These are phyloP conservation scores for Pseudanteris insignis DNA, from an alignment of 2,888 invertebrate genomes.

Conservation along the genomic window DNA sequence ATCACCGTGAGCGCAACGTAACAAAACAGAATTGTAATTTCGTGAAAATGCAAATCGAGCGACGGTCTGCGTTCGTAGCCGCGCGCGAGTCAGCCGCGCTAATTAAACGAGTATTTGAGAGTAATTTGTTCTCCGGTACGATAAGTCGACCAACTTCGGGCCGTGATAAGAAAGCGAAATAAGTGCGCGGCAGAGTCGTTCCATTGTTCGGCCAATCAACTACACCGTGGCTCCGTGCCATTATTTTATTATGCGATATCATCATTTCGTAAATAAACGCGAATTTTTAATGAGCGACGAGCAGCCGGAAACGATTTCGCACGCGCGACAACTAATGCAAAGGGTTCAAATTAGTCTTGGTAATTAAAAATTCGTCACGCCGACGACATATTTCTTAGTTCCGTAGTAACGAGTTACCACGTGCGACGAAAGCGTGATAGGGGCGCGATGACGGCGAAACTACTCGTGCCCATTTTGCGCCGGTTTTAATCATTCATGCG, in stretches of 20 bases:
- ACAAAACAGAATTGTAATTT: conserved; percentile 51
- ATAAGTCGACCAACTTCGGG: conserved; percentile 34
- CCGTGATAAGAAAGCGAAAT: conserved; percentile 28
- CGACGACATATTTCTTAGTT: conserved; percentile 24
- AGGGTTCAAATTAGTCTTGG: conserved; percentile 10
- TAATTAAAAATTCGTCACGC: conserved; percentile 21
- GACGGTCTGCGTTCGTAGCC: conserved; percentile 34
- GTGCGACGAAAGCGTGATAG: too few species aligned
- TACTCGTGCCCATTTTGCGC: conserved; percentile 7
- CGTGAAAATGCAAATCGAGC: conserved; percentile 50
- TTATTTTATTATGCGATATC: conserved; percentile 22
- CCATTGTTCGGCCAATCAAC: conserved; percentile 22
- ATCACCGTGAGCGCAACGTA: conserved; percentile 48
- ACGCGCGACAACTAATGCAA: not conserved
- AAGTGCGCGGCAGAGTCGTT: conserved; percentile 9
- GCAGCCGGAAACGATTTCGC: conserved; percentile 9
- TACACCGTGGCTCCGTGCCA: conserved; percentile 11
- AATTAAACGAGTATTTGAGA: conserved; percentile 50
- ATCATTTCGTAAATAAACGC: conserved; percentile 9
- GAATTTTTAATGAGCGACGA: conserved; percentile 20
- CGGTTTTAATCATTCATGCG: conserved; percentile 5
- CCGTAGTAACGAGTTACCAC: too few species aligned
- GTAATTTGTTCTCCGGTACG: conserved; percentile 46
- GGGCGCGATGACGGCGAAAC: too few species aligned
- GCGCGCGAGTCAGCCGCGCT: conserved; percentile 31